A percentile compares a stretch with the other conserved stretches of the same genome.
phyloP scores from a whole-genome alignment of 2,888 invertebrate species.

The Cataglyphis albicans region DNA sequence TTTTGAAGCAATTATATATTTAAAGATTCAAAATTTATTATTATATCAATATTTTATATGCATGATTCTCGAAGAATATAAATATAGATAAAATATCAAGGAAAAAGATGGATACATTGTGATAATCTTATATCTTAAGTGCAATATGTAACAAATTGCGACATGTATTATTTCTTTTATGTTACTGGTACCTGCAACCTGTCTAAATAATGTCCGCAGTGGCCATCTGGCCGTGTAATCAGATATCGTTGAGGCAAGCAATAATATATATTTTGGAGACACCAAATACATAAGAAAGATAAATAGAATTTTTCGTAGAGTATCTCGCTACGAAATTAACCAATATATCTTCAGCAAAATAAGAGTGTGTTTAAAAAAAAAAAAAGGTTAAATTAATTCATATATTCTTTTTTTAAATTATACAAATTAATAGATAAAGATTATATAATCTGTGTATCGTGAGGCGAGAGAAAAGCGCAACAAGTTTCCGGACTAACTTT shows the following conservation, averaged over 20 bases:
- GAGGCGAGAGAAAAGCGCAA: slow-evolving; percentile 16
- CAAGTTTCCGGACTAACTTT: not conserved
- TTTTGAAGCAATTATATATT: not conserved
- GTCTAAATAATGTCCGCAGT: not conserved
- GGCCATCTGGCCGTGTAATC: slow-evolving; percentile 34
- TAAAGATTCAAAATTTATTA: not conserved
- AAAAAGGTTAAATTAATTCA: not conserved
- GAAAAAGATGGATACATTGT: not conserved
- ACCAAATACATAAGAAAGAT: not conserved
- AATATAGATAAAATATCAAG: not conserved
- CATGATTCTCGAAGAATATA: not conserved
- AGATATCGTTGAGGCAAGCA: not conserved
- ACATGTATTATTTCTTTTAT: not conserved
- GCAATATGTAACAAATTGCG: not conserved
- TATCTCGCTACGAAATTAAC: not conserved
- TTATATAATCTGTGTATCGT: not conserved
- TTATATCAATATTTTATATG: not conserved
- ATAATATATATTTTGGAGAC: not conserved
- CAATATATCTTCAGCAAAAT: not conserved
- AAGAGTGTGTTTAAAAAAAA: not conserved
- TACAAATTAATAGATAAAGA: not conserved
- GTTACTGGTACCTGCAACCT: slow-evolving; percentile 1
- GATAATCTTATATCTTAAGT: not conserved
- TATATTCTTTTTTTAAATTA: not conserved
- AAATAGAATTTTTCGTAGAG: slow-evolving; percentile 12